phyloP scores from a whole-genome alignment of 2,888 invertebrate genomes.

The Ectemnius continuus region DNA sequence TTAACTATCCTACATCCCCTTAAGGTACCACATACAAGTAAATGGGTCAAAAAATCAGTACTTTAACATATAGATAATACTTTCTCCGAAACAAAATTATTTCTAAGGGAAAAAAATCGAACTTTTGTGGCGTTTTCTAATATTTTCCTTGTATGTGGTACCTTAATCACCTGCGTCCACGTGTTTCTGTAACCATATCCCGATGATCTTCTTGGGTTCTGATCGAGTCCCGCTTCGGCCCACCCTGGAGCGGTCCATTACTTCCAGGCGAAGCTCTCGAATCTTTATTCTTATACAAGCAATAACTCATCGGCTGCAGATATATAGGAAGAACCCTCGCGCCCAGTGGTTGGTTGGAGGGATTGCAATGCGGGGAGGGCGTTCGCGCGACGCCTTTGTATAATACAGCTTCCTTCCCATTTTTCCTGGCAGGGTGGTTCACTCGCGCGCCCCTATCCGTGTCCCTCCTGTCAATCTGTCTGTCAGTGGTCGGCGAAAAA shows the following conservation, averaged over 20 bases:
- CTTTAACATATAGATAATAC: too few relatives aligned
- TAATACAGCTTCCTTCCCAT: slow-evolving; percentile 9
- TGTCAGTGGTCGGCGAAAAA: slow-evolving; percentile 30
- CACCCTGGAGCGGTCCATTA: too few relatives aligned
- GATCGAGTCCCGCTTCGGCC: not conserved
- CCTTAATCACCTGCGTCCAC: slow-evolving; percentile 26
- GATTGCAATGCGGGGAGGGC: too few relatives aligned
- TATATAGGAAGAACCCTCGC: not conserved
- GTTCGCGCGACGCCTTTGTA: not conserved
- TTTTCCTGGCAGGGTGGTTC: slow-evolving; percentile 7
- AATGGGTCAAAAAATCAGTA: too few relatives aligned
- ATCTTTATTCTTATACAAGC: too few relatives aligned
- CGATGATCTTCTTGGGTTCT: not conserved
- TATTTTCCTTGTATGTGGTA: too few relatives aligned
- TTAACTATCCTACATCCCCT: too few relatives aligned
- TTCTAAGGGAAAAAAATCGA: too few relatives aligned
- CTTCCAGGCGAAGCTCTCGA: too few relatives aligned
- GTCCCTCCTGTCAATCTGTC: slow-evolving; percentile 35
- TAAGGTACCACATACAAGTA: too few relatives aligned
- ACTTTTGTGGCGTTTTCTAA: too few relatives aligned
- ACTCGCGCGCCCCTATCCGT: slow-evolving; percentile 24
- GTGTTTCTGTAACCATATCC: slow-evolving; percentile 22
- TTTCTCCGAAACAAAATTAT: too few relatives aligned
- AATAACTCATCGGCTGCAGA: not conserved
- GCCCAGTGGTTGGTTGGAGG: not conserved